Evolutionary conservation across 1,140 invertebrate genomes (phyloP), one percentile per base, ranked within the genome.

Genomic region (Ostrea edulis): DNA sequence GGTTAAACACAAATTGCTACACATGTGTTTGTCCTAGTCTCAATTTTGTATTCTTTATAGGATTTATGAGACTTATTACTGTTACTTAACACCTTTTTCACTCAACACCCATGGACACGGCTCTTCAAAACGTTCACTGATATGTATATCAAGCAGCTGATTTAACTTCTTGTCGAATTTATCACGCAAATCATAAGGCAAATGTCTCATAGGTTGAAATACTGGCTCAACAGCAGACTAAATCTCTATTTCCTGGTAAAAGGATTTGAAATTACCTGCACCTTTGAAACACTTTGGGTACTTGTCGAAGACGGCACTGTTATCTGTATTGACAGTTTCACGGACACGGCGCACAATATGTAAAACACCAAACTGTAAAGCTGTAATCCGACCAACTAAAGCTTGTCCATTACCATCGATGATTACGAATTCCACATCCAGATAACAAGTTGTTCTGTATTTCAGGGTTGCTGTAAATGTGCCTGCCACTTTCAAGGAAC

Each of bases 101-200:
- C n/a, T n/a, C n/a, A n/a, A n/a, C n/a, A n/a, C n/a, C n/a, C n/a
- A n/a, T n/a, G n/a, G n/a, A n/a, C n/a, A n/a, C n/a, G n/a, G n/a
- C n/a, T n/a, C n/a, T n/a, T n/a, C n/a, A n/a, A n/a, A n/a, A n/a
- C n/a, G n/a, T n/a, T 90, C 0, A 90, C 91, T 88, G 95, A 95
- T 51, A 0, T 20, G 86, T 22, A 86, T 8, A 3, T 87, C 84
- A 44, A 77, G 12, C 5, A 85, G 53, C 51, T 86, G 20, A 7
- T 71, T 1, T 0, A 91, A 14, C 25, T 89, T 88, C 14, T 82
- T 55, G 55, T 87, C 71, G 12, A 90, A 0, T 25, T 82, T 82
- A 22, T 86, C 77, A 22, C 86, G 52, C 53, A 89, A 85, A 77
- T 82, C 52, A 87, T 89, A 90, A 52, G 88, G 90, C 22, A 88